Evolutionary conservation across 2,888 invertebrate species (phyloP), one percentile per base, ranked within the genome.

Genomic region (Argynnis bischoffii): DNA sequence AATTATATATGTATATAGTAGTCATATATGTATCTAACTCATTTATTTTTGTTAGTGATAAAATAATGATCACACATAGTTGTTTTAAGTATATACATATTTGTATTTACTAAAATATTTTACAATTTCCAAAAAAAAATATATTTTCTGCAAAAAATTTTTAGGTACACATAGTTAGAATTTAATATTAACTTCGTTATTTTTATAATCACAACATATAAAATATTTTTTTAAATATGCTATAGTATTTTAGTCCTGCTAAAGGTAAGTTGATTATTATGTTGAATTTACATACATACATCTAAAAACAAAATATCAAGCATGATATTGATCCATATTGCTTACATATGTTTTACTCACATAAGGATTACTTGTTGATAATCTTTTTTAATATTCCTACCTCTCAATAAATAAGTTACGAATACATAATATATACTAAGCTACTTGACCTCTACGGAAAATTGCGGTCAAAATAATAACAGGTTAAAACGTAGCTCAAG

Each of bases 211-310:
- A 51, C n/a, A 51, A 41, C 48, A 13, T 51, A 31, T 15, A 51
- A 26, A 26, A 26, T 26, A 26, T 26, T 26, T 26, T 18, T 26
- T 26, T 26, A 26, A 4, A 26, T 26, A 26, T 5, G 51, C 1
- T n/a, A 60, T 35, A 5, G 18, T 41, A 60, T 50, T 50, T 31
- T 60, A 51, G 51, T 61, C 51, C 51, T 51, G 15, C 50, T 51
- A 51, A 51, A 51, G 50, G 16, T 51, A 11, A 15, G 50, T n/a
- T 51, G 15, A 51, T 6, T 51, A 16, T 50, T 6, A n/a, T 16
- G 8, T 15, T 16, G 2, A 51, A 51, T 2, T 8, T 35, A 35
- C 35, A 41, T 35, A 35, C 35, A 41, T 41, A 41, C 8, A 41
- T 8, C 35, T 35, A 35, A 35, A 41, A 59, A 48, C n/a, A 6